Percentiles rank a stretch among this genome's conserved stretches.
Conservation (phyloP, 2,888 invertebrate genomes). For the Zaprionus bogoriensis region DNA sequence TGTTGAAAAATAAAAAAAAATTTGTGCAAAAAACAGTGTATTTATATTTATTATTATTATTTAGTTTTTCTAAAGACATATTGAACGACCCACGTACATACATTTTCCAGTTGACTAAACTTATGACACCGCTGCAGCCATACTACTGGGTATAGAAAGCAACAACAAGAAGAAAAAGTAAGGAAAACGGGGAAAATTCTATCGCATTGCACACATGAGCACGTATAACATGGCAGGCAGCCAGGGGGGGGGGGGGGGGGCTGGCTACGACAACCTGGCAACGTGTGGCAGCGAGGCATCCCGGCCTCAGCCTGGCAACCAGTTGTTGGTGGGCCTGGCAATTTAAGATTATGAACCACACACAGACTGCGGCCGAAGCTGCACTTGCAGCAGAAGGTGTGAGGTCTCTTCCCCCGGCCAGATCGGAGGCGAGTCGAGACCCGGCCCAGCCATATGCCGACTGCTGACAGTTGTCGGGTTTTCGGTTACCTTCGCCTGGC, state of each 20-base stretch:
- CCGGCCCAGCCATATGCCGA: constrained; percentile 49
- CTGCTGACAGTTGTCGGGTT: constrained; percentile 47
- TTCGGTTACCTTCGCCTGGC: constrained; percentile 49
- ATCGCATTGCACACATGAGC: constrained; percentile 76
- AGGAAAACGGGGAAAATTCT: constrained; percentile 52
- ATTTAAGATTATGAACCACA: constrained; percentile 76
- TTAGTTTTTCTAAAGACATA: too few relatives aligned
- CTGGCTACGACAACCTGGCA: too few relatives aligned
- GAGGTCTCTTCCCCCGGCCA: constrained; percentile 8
- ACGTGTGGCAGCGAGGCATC: too few relatives aligned
- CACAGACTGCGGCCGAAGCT: constrained; percentile 52
- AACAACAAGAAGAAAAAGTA: neutral
- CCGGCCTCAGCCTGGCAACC: constrained; percentile 22
- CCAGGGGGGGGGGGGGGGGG: constrained; percentile 3
- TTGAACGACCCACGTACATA: too few relatives aligned
- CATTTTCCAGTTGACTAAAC: too few relatives aligned
- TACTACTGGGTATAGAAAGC: too few relatives aligned
- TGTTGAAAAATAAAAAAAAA: too few relatives aligned
- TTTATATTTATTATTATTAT: too few relatives aligned
- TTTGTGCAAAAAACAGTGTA: too few relatives aligned
- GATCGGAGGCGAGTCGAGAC: constrained; percentile 34
- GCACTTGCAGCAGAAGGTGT: too few relatives aligned
- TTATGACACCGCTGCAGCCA: too few relatives aligned
- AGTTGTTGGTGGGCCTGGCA: constrained; percentile 52
- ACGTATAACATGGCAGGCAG: constrained; percentile 57